phyloP scores from a whole-genome alignment of 1,140 invertebrate genomes.

The Sipha flava region DNA sequence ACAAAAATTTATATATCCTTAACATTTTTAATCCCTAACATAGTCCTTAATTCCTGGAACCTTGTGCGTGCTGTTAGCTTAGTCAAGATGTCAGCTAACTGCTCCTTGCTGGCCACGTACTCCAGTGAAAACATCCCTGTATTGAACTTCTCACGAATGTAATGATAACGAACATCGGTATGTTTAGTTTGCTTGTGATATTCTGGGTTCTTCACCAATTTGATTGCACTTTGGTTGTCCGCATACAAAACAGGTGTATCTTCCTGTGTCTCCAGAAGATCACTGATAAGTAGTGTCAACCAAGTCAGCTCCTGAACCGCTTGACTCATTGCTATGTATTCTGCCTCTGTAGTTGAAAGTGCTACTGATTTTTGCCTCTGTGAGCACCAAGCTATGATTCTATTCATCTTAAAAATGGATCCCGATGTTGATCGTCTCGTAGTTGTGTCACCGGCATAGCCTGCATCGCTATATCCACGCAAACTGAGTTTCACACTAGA shows the following conservation, averaged over 20 bases:
- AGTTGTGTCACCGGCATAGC: slow-evolving; percentile 39
- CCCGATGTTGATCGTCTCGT: slow-evolving; percentile 42
- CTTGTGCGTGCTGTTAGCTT: no score
- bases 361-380: slow-evolving; percentile 47
- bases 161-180: slow-evolving; percentile 39
- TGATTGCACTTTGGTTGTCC: slow-evolving; percentile 23
- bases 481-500: not conserved
- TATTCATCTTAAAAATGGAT: slow-evolving; percentile 39
- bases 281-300: not conserved
- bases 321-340: slow-evolving; percentile 19
- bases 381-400: slow-evolving; percentile 48
- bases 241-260: slow-evolving; percentile 1
- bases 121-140: no score
- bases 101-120: no score
- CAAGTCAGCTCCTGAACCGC: not conserved
- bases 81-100: no score
- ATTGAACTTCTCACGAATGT: slow-evolving; percentile 37
- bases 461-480: slow-evolving; percentile 38
- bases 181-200: slow-evolving; percentile 39
- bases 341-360: not conserved
- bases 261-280: not conserved
- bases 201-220: slow-evolving; percentile 35
- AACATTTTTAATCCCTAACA: no score
- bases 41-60: no score
- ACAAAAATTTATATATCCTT: no score